phyloP scores from a whole-genome alignment of 2,888 invertebrate genomes.

The Thecophora atra region DNA sequence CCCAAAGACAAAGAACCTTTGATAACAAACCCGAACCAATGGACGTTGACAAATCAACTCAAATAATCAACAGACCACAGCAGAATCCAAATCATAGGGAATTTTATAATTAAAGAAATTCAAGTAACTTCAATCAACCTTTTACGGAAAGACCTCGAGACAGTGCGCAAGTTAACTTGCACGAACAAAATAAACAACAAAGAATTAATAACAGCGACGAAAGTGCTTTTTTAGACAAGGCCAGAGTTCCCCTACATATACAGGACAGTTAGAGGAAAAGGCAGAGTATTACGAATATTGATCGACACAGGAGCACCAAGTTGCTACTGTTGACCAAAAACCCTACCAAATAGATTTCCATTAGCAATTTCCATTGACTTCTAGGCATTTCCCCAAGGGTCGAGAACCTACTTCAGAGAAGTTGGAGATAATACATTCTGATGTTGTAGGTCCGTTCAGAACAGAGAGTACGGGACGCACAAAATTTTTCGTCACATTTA shows the following conservation, averaged over 20 bases:
- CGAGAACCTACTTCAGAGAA: too few relatives aligned
- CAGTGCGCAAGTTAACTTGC: neutral
- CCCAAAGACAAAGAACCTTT: neutral
- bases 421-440: too few relatives aligned
- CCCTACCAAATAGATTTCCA: neutral
- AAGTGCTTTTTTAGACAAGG: constrained; percentile 20
- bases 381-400: too few relatives aligned
- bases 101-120: neutral
- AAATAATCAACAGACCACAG: neutral
- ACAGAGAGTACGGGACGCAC: too few relatives aligned
- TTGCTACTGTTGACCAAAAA: constrained; percentile 6
- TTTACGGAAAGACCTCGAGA: neutral
- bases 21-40: constrained; percentile 10
- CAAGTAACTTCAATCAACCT: neutral
- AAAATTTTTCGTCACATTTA: too few relatives aligned
- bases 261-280: neutral
- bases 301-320: constrained; percentile 13
- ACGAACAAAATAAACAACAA: neutral
- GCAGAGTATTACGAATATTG: neutral
- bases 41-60: neutral
- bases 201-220: constrained; percentile 5
- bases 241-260: constrained; percentile 3
- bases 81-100: neutral
- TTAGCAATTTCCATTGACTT: too few relatives aligned
- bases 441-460: too few relatives aligned